These are phyloP conservation scores for Lota lota DNA, from an alignment of 2,113 vertebrate genomes.

Conservation along the genomic window DNA sequence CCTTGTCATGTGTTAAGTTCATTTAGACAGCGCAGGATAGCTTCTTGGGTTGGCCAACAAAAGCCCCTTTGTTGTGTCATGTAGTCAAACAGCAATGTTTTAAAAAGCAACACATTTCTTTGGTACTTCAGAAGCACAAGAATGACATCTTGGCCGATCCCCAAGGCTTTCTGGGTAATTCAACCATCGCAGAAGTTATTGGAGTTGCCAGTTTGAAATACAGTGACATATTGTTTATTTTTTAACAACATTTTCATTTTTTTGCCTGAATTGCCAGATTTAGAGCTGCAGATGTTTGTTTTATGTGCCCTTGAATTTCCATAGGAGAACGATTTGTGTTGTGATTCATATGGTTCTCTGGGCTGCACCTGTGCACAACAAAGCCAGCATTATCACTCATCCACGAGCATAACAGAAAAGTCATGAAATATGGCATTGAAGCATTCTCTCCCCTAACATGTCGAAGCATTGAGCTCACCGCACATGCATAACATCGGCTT, in stretches of 20 bases:
- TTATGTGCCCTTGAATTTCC: constrained; percentile 26
- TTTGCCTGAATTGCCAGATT: background rate
- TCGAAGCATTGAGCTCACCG: constrained; percentile 13
- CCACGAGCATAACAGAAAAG: constrained; percentile 35
- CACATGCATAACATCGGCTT: constrained; percentile 24
- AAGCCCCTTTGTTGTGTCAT: constrained; percentile 40
- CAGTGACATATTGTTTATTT: constrained; percentile 33
- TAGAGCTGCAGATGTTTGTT: constrained; percentile 14
- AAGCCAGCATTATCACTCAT: constrained; percentile 56
- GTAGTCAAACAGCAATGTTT: constrained; percentile 29
- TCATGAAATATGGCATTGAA: constrained; percentile 58
- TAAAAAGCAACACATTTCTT: constrained; percentile 47
- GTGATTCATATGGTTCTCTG: constrained; percentile 49
- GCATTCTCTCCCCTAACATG: constrained; percentile 35
- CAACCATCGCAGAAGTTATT: constrained; percentile 31
- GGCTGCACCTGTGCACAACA: constrained; percentile 51
- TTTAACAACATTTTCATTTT: constrained; percentile 20
- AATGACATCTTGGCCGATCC: constrained; percentile 40
- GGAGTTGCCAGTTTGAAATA: constrained; percentile 37
- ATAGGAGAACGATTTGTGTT: constrained; percentile 33
- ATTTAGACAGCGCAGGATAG: constrained; percentile 40
- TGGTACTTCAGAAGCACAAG: constrained; percentile 35
- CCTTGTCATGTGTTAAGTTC: constrained; percentile 39
- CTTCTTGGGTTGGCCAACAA: constrained; percentile 16
- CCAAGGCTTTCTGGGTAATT: constrained; percentile 40